These are phyloP conservation scores for Hephaestus fuliginosus DNA, from an alignment of 2,797 vertebrate genomes.

Conservation along the genomic window DNA sequence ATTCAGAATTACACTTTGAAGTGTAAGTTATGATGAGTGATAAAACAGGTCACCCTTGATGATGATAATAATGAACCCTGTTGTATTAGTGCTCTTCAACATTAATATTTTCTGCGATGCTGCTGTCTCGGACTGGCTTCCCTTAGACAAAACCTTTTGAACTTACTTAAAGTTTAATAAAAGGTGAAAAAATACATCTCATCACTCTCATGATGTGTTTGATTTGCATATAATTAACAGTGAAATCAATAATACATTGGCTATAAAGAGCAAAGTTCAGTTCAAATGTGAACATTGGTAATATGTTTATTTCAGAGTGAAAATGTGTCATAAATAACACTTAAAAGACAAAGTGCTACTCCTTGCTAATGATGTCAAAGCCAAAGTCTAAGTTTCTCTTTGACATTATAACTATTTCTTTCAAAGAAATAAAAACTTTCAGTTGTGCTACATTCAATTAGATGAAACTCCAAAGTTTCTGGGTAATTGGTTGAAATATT, in stretches of 20 bases:
- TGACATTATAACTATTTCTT: not conserved
- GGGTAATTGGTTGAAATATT: slow-evolving; percentile 9
- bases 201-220: slow-evolving; percentile 20
- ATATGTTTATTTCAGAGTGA: not conserved
- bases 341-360: not conserved
- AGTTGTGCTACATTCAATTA: not conserved
- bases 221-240: slow-evolving; percentile 38
- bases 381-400: not conserved
- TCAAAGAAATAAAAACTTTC: not conserved
- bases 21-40: not conserved
- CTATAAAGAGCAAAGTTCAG: slow-evolving; percentile 2
- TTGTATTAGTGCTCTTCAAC: slow-evolving; percentile 1
- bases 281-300: not conserved
- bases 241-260: not conserved
- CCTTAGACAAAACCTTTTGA: not conserved
- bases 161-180: slow-evolving; percentile 19
- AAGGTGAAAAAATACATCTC: slow-evolving; percentile 5
- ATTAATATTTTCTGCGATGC: slow-evolving; percentile 26
- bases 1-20: too few relatives aligned
- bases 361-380: not conserved
- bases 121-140: slow-evolving; percentile 20
- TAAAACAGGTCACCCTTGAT: not conserved
- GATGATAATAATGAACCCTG: not conserved
- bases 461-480: slow-evolving; percentile 7
- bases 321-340: not conserved